Conservation (phyloP, 92 coral and sea anemone genomes). For the Epizoanthus scotinus region DNA sequence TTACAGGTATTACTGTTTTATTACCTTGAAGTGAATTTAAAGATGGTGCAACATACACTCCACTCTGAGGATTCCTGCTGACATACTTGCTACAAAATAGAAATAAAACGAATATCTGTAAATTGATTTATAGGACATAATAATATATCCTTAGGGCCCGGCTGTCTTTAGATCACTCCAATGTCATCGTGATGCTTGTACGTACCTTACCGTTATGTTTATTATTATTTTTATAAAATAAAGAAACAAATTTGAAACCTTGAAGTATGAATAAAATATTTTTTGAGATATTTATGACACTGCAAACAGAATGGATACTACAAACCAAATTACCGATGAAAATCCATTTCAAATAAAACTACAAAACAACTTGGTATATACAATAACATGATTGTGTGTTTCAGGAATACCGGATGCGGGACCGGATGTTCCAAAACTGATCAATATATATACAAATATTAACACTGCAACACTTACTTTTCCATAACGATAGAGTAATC, state of each 20-base stretch:
- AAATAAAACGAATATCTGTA: background rate
- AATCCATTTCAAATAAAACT: background rate
- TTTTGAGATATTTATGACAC: background rate
- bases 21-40: conserved; percentile 85
- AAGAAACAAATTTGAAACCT: too few species aligned
- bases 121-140: background rate
- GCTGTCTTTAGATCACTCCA: background rate
- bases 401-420: background rate
- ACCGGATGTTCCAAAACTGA: background rate
- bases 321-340: background rate
- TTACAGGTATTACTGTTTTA: background rate
- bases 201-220: too few species aligned
- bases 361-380: background rate
- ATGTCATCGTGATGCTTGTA: too few species aligned
- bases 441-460: background rate
- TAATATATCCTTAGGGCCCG: background rate
- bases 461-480: conserved; percentile 66
- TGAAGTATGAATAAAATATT: background rate
- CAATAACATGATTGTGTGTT: too few species aligned
- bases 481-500: conserved; percentile 85
- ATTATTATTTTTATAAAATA: background rate
- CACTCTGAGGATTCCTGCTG: conserved; percentile 79
- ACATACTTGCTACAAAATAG: conserved; percentile 70
- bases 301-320: background rate
- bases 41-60: conserved; percentile 90